phyloP scores from a whole-genome alignment of 2,797 vertebrate genomes.

The Platyrinchus mystaceus region DNA sequence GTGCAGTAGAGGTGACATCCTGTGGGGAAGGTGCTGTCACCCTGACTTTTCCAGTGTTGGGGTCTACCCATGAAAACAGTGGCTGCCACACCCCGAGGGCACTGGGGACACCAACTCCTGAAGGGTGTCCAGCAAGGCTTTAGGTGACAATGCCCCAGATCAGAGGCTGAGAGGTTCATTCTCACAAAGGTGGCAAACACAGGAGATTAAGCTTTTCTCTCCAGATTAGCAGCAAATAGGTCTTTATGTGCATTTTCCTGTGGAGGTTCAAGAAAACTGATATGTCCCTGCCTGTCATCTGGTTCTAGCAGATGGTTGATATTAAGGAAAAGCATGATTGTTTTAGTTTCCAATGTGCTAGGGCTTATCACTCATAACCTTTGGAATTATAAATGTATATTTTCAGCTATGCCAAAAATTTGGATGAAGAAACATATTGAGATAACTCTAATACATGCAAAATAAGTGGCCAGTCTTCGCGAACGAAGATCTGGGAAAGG shows the following conservation, averaged over 20 bases:
- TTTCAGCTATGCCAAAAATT: neutral
- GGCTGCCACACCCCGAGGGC: fast-evolving
- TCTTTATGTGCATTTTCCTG: neutral
- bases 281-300: neutral
- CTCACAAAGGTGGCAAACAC: neutral
- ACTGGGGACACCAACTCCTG: neutral
- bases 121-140: neutral
- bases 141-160: fast-evolving
- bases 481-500: no score
- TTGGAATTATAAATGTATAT: neutral
- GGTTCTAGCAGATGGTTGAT: neutral
- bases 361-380: neutral
- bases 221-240: neutral
- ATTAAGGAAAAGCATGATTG: neutral
- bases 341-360: neutral
- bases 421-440: neutral
- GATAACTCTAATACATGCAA: neutral
- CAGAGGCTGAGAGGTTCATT: neutral
- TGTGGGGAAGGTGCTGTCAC: neutral
- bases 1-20: neutral
- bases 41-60: neutral
- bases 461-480: no score
- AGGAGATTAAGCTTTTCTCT: neutral
- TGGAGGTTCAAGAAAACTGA: neutral
- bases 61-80: neutral